Percentiles rank a stretch among this genome's conserved stretches.
Evolutionary conservation across 1,140 invertebrate species (phyloP).

Genomic region (Episyrphus balteatus): DNA sequence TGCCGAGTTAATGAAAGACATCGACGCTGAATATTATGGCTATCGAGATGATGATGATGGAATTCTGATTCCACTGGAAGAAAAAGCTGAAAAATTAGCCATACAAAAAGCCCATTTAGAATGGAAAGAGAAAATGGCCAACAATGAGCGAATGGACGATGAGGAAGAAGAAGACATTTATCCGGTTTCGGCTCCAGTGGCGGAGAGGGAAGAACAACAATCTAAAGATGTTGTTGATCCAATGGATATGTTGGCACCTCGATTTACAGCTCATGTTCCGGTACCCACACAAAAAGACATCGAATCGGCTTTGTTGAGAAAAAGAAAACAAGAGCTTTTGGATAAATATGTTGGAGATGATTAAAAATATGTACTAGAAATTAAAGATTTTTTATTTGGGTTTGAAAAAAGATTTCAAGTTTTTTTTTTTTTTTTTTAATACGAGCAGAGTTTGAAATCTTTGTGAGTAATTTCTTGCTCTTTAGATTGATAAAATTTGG

Average conservation of each 20-base stretch:
- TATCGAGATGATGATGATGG: slow-evolving; percentile 98
- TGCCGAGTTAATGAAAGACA: slow-evolving; percentile 94
- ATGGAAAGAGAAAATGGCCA: slow-evolving; percentile 55
- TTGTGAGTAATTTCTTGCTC: no score
- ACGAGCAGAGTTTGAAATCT: no score
- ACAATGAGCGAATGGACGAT: slow-evolving; percentile 38
- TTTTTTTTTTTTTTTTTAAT: no score
- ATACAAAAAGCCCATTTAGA: slow-evolving; percentile 49
- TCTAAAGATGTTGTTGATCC: slow-evolving; percentile 17
- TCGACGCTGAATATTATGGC: slow-evolving; percentile 98
- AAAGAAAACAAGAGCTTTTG: slow-evolving; percentile 82
- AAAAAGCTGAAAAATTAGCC: slow-evolving; percentile 62
- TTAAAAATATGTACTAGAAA: no score
- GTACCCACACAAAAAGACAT: slow-evolving; percentile 83
- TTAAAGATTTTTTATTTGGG: no score
- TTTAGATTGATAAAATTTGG: no score
- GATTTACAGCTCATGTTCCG: slow-evolving; percentile 71
- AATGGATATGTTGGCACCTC: slow-evolving; percentile 35
- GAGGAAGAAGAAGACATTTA: slow-evolving; percentile 42
- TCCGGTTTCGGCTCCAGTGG: slow-evolving; percentile 22
- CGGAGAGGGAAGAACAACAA: slow-evolving; percentile 17
- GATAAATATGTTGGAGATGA: slow-evolving; percentile 49
- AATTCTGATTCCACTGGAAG: slow-evolving; percentile 79
- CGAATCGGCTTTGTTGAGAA: slow-evolving; percentile 73
- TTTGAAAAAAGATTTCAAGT: no score